phyloP scores from a whole-genome alignment of 2,888 invertebrate species.

The Leptinotarsa haldemani region DNA sequence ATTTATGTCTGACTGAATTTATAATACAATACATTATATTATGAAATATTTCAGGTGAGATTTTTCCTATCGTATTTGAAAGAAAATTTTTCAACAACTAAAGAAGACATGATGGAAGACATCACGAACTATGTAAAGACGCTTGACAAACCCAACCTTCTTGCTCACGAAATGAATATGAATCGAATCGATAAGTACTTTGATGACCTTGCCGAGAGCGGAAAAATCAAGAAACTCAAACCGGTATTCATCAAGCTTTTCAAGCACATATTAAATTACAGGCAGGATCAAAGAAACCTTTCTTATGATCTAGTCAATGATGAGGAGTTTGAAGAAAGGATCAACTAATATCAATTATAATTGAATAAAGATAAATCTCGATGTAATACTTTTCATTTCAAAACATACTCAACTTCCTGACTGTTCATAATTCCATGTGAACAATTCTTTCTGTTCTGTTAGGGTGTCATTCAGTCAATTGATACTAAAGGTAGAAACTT shows the following conservation, averaged over 20 bases:
- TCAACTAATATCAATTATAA: background rate
- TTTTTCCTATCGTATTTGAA: slow-evolving; percentile 73
- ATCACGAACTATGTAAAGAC: slow-evolving; percentile 71
- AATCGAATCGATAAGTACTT: slow-evolving; percentile 78
- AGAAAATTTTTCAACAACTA: slow-evolving; percentile 69
- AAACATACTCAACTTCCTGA: no score
- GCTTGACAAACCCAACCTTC: slow-evolving; percentile 61
- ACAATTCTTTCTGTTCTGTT: no score
- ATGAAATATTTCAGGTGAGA: slow-evolving; percentile 65
- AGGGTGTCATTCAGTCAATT: no score
- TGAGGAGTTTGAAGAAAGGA: slow-evolving; percentile 64
- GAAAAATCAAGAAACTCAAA: slow-evolving; percentile 73
- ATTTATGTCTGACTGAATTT: background rate
- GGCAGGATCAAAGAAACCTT: slow-evolving; percentile 74
- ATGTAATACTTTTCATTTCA: no score
- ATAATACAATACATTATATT: no score
- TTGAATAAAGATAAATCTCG: background rate
- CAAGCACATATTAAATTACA: slow-evolving; percentile 68
- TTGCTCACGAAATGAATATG: slow-evolving; percentile 79
- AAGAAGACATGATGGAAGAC: slow-evolving; percentile 73
- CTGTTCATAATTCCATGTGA: no score
- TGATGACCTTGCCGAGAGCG: slow-evolving; percentile 74
- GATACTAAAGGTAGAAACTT: no score
- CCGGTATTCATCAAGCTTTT: slow-evolving; percentile 78
- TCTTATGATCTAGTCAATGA: slow-evolving; percentile 75